A percentile compares a stretch with the other conserved stretches of the same genome.
Conservation (phyloP, 2,113 vertebrate species). For the Phodopus roborovskii region DNA sequence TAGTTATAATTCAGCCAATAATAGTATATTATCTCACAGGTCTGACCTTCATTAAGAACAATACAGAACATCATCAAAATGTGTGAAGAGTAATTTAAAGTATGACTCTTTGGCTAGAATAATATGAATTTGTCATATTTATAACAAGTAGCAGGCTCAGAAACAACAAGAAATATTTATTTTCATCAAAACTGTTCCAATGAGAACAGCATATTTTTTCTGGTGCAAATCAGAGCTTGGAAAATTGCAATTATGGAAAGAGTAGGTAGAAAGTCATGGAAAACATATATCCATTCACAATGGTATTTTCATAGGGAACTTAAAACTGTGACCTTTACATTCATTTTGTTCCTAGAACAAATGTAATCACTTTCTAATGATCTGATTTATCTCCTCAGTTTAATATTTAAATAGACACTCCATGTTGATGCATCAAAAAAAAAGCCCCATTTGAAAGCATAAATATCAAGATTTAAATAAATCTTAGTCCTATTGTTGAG, state of each 20-base stretch:
- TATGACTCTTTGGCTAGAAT: constrained; percentile 65
- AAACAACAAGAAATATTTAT: constrained; percentile 72
- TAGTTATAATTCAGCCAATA: constrained; percentile 77
- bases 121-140: constrained; percentile 79
- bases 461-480: neutral
- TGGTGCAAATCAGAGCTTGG: constrained; percentile 62
- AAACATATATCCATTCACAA: neutral
- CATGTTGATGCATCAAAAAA: neutral
- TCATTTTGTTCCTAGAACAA: neutral
- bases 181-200: constrained; percentile 48
- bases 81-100: constrained; percentile 80
- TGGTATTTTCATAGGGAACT: neutral
- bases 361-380: neutral
- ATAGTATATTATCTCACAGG: constrained; percentile 76
- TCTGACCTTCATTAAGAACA: constrained; percentile 79
- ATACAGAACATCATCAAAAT: constrained; percentile 71
- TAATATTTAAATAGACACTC: constrained; percentile 6
- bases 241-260: neutral
- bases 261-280: neutral
- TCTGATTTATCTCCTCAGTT: neutral
- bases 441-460: neutral
- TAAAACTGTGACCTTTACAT: constrained; percentile 26
- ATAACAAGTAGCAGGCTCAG: constrained; percentile 58
- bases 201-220: constrained; percentile 53
- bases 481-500: neutral